These are phyloP conservation scores for Takifugu bimaculatus DNA, from an alignment of 2,113 vertebrate genomes.

Conservation along the genomic window DNA sequence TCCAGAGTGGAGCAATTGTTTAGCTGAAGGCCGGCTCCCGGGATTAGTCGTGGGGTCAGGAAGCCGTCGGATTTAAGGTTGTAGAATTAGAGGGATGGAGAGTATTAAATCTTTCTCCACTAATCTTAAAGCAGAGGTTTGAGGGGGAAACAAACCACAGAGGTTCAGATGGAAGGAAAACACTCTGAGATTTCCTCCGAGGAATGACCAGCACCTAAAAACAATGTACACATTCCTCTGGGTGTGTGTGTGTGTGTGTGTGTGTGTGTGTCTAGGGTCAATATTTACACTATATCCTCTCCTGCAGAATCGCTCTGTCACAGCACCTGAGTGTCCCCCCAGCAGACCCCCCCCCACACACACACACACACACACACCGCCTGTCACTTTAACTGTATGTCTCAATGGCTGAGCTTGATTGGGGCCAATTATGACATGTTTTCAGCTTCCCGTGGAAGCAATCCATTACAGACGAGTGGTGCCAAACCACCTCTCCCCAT, in stretches of 20 bases:
- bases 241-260: too few relatives aligned
- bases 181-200: too few relatives aligned
- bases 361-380: not conserved
- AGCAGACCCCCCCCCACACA: not conserved
- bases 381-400: constrained; percentile 4
- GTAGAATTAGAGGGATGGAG: not conserved
- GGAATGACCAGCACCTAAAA: too few relatives aligned
- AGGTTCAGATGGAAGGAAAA: too few relatives aligned
- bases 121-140: not conserved
- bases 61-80: constrained; percentile 20
- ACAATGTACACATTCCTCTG: too few relatives aligned
- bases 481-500: constrained; percentile 40
- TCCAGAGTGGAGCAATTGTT: constrained; percentile 8
- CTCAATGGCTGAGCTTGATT: constrained; percentile 59
- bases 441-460: constrained; percentile 53
- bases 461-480: constrained; percentile 40
- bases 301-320: constrained; percentile 52
- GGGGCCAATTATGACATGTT: constrained; percentile 55
- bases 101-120: not conserved
- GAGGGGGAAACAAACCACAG: too few relatives aligned
- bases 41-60: constrained; percentile 30
- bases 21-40: constrained; percentile 1
- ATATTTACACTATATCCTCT: constrained; percentile 68
- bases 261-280: constrained; percentile 42
- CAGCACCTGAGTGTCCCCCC: constrained; percentile 35